A percentile compares a stretch with the other conserved stretches of the same genome.
These are phyloP conservation scores for Atrina japonica DNA, from an alignment of 2,888 invertebrate species.

Conservation along the genomic window DNA sequence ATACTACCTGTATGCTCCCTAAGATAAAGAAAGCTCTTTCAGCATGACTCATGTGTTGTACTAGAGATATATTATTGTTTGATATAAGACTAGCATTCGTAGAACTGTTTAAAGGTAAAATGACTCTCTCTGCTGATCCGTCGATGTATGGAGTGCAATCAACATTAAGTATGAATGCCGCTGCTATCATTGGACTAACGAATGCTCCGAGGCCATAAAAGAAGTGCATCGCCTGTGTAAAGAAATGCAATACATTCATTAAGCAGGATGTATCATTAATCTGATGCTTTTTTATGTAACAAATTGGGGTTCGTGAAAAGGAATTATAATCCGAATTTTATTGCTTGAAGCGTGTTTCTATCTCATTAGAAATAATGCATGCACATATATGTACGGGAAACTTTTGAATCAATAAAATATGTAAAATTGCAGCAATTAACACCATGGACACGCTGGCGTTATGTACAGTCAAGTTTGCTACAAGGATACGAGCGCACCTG, in stretches of 20 bases:
- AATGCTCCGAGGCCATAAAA: conserved; percentile 82
- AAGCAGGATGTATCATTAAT: neutral
- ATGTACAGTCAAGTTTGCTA: too few relatives aligned
- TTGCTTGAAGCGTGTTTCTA: too few relatives aligned
- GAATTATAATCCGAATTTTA: too few relatives aligned
- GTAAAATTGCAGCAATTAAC: too few relatives aligned
- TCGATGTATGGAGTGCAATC: conserved; percentile 80
- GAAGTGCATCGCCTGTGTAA: conserved; percentile 81
- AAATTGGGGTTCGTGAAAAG: too few relatives aligned
- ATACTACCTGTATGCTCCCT: conserved; percentile 80
- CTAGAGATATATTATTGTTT: conserved; percentile 64
- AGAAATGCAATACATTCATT: neutral
- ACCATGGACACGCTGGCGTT: too few relatives aligned
- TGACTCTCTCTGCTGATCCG: conserved; percentile 57
- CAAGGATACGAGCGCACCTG: too few relatives aligned
- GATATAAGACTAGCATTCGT: conserved; percentile 52
- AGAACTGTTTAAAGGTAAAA: conserved; percentile 13
- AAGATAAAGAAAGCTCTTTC: conserved; percentile 82
- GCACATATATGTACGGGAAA: too few relatives aligned
- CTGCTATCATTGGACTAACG: conserved; percentile 82
- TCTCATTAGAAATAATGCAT: too few relatives aligned
- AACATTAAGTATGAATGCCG: conserved; percentile 81
- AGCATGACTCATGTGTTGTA: conserved; percentile 76
- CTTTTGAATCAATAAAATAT: too few relatives aligned
- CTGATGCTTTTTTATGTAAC: too few relatives aligned